Conservation (phyloP, 2,797 vertebrate genomes). For the Syngnathus rostellatus region DNA sequence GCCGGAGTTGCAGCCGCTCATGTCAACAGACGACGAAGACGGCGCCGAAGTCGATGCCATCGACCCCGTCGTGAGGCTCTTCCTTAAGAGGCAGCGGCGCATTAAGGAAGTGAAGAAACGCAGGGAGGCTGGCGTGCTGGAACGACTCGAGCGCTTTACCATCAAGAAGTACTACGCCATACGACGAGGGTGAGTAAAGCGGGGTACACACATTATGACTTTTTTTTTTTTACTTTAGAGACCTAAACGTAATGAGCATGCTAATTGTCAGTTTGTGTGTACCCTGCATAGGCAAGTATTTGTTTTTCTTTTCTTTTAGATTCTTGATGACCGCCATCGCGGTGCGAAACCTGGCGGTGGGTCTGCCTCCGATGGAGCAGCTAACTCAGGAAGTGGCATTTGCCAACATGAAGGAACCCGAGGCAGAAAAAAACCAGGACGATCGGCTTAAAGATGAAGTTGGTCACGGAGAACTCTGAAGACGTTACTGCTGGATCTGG, state of each 20-base stretch:
- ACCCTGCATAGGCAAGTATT: neutral
- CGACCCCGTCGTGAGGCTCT: constrained; percentile 77
- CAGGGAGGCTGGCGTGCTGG: constrained; percentile 61
- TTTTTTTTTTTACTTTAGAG: too few species aligned
- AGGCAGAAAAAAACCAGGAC: constrained; percentile 47
- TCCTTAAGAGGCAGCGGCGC: constrained; percentile 77
- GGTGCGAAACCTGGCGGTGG: constrained; percentile 78
- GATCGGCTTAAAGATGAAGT: constrained; percentile 57
- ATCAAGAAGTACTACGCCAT: constrained; percentile 80
- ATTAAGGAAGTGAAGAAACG: constrained; percentile 75
- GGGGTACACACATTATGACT: neutral
- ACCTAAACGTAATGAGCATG: too few species aligned
- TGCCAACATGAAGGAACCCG: constrained; percentile 74
- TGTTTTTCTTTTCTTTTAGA: constrained; percentile 42
- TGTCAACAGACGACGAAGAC: constrained; percentile 58
- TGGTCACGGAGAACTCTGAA: constrained; percentile 66
- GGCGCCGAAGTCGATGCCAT: constrained; percentile 58
- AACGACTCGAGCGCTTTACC: constrained; percentile 72
- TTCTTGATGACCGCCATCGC: constrained; percentile 86
- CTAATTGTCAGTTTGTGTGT: neutral
- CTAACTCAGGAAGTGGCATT: constrained; percentile 79
- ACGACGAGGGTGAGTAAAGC: constrained; percentile 75
- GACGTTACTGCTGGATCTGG: neutral
- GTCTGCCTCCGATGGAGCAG: constrained; percentile 80
- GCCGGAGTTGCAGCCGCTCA: constrained; percentile 81